phyloP scores from a whole-genome alignment of 2,113 vertebrate species.

The Amphiprion percula region DNA sequence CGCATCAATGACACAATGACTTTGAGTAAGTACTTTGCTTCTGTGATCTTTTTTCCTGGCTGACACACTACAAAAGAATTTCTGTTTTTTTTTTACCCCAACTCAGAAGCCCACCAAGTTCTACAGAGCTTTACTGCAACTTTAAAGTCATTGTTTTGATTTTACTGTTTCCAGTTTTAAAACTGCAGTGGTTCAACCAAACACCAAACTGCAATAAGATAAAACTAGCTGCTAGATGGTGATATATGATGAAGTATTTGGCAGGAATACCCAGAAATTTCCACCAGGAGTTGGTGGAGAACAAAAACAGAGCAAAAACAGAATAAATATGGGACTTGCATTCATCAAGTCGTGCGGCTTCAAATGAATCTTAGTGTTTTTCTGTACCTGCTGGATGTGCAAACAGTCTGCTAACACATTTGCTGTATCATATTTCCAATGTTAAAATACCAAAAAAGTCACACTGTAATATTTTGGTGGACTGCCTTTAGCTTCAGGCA shows the following conservation, averaged over 20 bases:
- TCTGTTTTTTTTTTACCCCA: neutral
- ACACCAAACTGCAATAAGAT: neutral
- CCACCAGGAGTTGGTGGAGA: neutral
- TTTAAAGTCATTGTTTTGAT: neutral
- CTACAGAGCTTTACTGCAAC: neutral
- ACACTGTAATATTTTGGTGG: too few species aligned
- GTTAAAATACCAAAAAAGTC: too few species aligned
- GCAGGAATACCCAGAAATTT: neutral
- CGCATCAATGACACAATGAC: constrained; percentile 94
- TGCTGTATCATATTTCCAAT: neutral
- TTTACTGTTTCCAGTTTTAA: neutral
- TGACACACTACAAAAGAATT: neutral
- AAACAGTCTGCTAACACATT: neutral
- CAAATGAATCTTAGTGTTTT: neutral
- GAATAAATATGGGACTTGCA: neutral
- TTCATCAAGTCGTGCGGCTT: neutral
- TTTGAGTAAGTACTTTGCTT: constrained; percentile 88
- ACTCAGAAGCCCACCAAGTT: neutral
- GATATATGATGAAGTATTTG: neutral
- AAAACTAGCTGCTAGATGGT: neutral
- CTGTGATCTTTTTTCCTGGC: too few species aligned
- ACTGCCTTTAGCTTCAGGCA: too few species aligned
- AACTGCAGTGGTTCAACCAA: neutral
- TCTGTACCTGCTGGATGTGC: neutral
- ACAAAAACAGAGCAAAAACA: neutral